Conservation (phyloP, 2,113 vertebrate species). For the Fulica atra region DNA sequence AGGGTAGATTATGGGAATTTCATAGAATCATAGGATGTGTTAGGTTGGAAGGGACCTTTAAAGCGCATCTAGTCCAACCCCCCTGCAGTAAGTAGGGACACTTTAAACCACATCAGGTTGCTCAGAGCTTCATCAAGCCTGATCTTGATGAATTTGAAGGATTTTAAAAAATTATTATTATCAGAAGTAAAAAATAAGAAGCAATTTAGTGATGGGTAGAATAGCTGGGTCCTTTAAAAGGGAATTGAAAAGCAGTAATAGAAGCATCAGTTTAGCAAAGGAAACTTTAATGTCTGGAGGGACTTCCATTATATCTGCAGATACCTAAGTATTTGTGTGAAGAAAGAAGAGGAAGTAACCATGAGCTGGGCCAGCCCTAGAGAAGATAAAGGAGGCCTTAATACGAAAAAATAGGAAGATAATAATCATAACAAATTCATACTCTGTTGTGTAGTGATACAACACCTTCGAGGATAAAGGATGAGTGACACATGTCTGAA, state of each 20-base stretch:
- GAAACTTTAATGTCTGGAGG: not conserved
- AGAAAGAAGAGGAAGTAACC: not conserved
- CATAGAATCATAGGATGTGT: no score
- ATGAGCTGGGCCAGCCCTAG: not conserved
- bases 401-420: not conserved
- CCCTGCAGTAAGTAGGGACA: no score
- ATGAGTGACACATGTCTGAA: not conserved
- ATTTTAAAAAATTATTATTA: no score
- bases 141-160: no score
- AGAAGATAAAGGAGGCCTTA: not conserved
- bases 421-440: not conserved
- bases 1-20: not conserved
- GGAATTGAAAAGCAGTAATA: not conserved
- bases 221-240: not conserved
- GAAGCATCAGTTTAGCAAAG: not conserved
- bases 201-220: not conserved
- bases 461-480: not conserved
- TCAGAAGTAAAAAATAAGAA: not conserved
- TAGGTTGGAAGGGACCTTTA: no score
- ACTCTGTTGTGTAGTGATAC: not conserved
- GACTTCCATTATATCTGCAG: not conserved
- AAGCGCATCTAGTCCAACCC: no score
- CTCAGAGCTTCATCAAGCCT: no score
- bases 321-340: not conserved
- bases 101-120: no score